Percentiles rank a stretch among this genome's conserved stretches.
These are phyloP conservation scores for Tetramorium simillimum DNA, from an alignment of 1,140 invertebrate genomes.

Conservation along the genomic window DNA sequence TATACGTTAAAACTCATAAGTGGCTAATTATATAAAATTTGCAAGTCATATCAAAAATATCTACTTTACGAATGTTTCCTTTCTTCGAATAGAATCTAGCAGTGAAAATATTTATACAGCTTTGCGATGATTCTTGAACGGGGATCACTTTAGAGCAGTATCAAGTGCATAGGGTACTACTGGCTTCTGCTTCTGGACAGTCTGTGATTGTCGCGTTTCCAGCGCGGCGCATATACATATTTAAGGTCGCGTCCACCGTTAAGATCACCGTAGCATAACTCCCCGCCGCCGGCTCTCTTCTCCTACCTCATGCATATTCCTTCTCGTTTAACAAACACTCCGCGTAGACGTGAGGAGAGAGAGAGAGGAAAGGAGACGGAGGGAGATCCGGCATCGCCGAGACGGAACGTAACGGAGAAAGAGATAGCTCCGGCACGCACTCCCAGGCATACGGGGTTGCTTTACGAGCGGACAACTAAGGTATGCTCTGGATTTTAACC, in stretches of 20 bases:
- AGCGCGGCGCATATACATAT: conserved; percentile 69
- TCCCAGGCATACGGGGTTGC: conserved; percentile 84
- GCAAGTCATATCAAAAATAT: not conserved
- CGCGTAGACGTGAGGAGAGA: conserved; percentile 54
- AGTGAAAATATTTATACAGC: not conserved
- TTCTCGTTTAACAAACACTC: conserved; percentile 74
- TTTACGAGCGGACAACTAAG: conserved; percentile 85
- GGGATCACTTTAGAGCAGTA: not conserved
- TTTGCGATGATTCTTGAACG: not conserved
- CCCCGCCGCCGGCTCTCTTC: conserved; percentile 69
- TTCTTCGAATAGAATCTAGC: not conserved
- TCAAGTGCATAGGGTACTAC: not conserved
- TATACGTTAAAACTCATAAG: not conserved
- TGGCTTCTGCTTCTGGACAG: not conserved
- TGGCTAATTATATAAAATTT: not conserved
- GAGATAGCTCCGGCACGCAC: conserved; percentile 78
- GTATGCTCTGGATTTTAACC: conserved; percentile 82
- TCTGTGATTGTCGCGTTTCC: conserved; percentile 51
- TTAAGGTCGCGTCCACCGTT: conserved; percentile 78
- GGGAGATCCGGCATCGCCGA: conserved; percentile 45
- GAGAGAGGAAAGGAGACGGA: conserved; percentile 66
- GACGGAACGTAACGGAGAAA: conserved; percentile 63
- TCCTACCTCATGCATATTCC: conserved; percentile 84
- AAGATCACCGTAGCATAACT: conserved; percentile 82
- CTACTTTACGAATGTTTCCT: not conserved